Conservation (phyloP, 53 echinoderm and acorn worm species). For the Temnopleurus reevesii region DNA sequence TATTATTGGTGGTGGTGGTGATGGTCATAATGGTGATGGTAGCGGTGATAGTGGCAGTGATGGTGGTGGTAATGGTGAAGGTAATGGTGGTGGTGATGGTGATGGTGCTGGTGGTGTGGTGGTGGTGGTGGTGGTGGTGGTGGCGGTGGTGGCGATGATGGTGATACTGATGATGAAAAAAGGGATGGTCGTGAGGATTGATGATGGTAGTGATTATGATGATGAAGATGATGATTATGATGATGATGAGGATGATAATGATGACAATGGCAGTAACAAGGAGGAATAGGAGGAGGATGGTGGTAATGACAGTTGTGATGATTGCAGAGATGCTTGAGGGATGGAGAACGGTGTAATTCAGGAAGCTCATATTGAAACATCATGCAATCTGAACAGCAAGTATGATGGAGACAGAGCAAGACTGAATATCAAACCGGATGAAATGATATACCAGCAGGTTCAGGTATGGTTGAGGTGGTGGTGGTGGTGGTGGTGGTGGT, state of each 20-base stretch:
- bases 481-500: too few relatives aligned
- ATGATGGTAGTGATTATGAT: conserved; percentile 43
- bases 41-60: not conserved
- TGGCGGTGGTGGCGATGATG: not conserved
- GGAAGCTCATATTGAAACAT: conserved; percentile 71
- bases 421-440: conserved; percentile 63
- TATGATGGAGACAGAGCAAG: conserved; percentile 74
- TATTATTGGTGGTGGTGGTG: not conserved
- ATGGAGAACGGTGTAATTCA: conserved; percentile 77
- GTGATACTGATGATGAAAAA: not conserved
- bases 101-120: not conserved
- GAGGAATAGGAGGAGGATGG: too few relatives aligned
- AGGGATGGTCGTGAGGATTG: conserved; percentile 35
- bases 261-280: too few relatives aligned
- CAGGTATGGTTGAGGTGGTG: too few relatives aligned
- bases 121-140: conserved; percentile 35
- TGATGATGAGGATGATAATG: too few relatives aligned
- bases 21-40: not conserved
- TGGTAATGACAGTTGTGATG: conserved; percentile 54
- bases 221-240: conserved; percentile 39
- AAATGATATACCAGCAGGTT: conserved; percentile 75
- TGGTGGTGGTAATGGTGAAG: not conserved
- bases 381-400: conserved; percentile 42
- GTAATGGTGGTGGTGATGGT: not conserved
- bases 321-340: conserved; percentile 73